Evolutionary conservation across 2,113 vertebrate species (phyloP).

Genomic region (Cnemophilus loriae): DNA sequence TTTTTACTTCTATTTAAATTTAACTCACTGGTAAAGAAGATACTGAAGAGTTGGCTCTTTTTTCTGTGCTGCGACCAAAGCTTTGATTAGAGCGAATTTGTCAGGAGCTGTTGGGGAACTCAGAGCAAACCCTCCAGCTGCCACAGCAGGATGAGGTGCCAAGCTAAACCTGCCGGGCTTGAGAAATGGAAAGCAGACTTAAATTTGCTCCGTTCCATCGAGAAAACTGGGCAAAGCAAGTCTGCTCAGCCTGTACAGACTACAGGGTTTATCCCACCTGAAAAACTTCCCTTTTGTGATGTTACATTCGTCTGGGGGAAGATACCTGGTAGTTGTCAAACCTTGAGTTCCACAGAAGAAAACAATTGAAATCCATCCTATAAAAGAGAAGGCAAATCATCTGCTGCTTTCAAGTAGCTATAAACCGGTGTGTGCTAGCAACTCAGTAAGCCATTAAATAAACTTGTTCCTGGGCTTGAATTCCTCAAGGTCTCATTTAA

Average conservation of each 20-base stretch:
- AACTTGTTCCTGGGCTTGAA: neutral
- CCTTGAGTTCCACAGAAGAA: neutral
- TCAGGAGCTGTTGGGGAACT: neutral
- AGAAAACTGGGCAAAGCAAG: neutral
- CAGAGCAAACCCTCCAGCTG: neutral
- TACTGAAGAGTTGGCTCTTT: neutral
- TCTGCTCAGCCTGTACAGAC: neutral
- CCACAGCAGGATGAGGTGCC: neutral
- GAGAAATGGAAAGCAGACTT: neutral
- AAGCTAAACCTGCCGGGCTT: neutral
- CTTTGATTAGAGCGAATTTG: neutral
- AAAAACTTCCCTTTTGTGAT: neutral
- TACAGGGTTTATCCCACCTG: neutral
- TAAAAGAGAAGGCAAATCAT: neutral
- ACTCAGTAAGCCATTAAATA: neutral
- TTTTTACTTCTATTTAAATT: neutral
- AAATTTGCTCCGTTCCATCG: rapidly evolving
- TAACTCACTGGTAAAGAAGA: neutral
- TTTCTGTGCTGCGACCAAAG: neutral
- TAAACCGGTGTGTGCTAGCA: neutral
- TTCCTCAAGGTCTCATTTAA: neutral
- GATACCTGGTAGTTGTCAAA: neutral
- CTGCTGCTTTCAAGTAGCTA: neutral
- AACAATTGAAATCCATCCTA: neutral
- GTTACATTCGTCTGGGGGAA: neutral